Base-by-base conservation (phyloP, 1,140 invertebrate species). In the Dufourea novaeangliae region DNA sequence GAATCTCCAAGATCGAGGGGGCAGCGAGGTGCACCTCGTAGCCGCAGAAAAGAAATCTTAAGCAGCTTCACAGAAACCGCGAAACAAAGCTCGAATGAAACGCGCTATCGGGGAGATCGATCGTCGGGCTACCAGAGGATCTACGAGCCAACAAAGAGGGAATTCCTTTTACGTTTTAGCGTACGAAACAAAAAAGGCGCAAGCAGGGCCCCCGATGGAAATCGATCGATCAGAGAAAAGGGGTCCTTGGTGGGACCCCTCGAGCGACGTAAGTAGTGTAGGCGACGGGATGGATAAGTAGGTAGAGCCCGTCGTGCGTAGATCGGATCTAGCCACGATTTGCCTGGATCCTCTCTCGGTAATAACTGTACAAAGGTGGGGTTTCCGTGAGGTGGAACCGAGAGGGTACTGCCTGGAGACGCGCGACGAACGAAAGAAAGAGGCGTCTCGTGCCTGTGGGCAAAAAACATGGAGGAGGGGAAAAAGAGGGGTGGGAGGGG, bases 281-380 rank as follows among this genome's bases (percentile, higher is more conserved):
- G 34, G 22, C 41, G 52, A 61, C 27, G 44, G 44, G 50, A 20
- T 20, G 69, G 54, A 76, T 66, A 78, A 78, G 68, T 57, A 78
- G 80, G 67, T 27, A 29, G 52, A 61, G 22, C 68, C 57, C 14
- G n/a, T 20, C 8, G 25, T 39, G 34, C 34, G 68, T 75, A 77
- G 72, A 72, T 84, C 67, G 56, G 87, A 88, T 89, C 86, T 84
- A 83, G 81, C 75, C 82, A n/a, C 82, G 87, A 91, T 91, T 90
- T 88, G 82, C 68, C 57, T 34, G 63, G 84, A 83, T 64, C 66
- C 54, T 70, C 73, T 63, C 67, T 39, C 39, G 41, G 82, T 80
- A 83, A 86, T 84, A 86, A 83, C 39, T 59, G 80, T 61, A 83
- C 78, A 79, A 83, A 86, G 32, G 44, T 63, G 25, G 7, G n/a